These are phyloP conservation scores for Heteractis magnifica DNA, from an alignment of 92 coral and sea anemone species.

Conservation along the genomic window DNA sequence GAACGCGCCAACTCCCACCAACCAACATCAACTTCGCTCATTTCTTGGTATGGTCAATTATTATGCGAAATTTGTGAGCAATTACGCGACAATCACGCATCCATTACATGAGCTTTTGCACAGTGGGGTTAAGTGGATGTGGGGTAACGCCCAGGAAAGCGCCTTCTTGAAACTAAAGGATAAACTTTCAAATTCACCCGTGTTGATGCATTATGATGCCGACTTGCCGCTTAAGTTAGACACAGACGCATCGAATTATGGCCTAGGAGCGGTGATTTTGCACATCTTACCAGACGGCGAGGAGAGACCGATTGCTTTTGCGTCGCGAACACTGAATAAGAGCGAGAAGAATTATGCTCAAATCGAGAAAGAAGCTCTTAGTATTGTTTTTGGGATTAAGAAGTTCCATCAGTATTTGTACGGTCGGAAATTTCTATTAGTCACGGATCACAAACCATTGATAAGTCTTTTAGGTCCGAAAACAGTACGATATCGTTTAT, in stretches of 20 bases:
- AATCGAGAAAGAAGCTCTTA: conserved; percentile 47
- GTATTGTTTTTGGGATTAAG: neutral
- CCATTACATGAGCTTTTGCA: conserved; percentile 44
- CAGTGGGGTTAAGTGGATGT: conserved; percentile 34
- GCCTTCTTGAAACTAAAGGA: conserved; percentile 32
- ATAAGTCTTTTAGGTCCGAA: too few relatives aligned
- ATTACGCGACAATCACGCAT: conserved; percentile 48
- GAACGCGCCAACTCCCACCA: conserved; percentile 42
- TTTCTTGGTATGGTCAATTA: conserved; percentile 46
- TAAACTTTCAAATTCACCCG: conserved; percentile 38
- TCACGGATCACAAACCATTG: too few relatives aligned
- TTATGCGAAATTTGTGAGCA: conserved; percentile 40
- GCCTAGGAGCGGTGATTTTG: conserved; percentile 48
- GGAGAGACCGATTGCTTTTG: conserved; percentile 54
- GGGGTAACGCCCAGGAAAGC: conserved; percentile 20
- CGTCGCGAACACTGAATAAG: conserved; percentile 42
- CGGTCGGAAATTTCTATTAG: too few relatives aligned
- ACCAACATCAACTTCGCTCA: conserved; percentile 42
- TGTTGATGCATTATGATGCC: conserved; percentile 29
- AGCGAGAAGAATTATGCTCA: conserved; percentile 28
- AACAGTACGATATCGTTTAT: conserved; percentile 31
- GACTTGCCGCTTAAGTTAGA: conserved; percentile 39
- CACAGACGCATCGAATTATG: conserved; percentile 38
- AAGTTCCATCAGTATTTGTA: too few relatives aligned
- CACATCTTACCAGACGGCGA: conserved; percentile 41